These are phyloP conservation scores for Bradysia coprophila DNA, from an alignment of 1,140 invertebrate species.

Conservation along the genomic window DNA sequence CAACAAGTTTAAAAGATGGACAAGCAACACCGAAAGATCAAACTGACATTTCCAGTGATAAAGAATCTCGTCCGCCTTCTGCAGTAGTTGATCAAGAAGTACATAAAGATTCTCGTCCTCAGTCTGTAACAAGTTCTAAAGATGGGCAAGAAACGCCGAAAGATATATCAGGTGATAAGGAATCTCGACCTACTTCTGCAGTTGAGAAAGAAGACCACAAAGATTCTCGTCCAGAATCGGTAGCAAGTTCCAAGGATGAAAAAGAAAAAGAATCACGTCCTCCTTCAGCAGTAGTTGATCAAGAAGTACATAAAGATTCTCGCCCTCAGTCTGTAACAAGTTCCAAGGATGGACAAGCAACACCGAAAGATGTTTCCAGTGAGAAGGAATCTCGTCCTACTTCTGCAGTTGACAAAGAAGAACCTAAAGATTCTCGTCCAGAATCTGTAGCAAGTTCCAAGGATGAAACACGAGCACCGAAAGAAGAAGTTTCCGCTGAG, in stretches of 20 bases:
- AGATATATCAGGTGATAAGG: neutral
- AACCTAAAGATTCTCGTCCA: too few relatives aligned
- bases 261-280: constrained; percentile 6
- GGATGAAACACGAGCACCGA: neutral
- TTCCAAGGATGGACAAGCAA: neutral
- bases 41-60: too few relatives aligned
- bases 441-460: neutral
- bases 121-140: too few relatives aligned
- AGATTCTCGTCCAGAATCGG: too few relatives aligned
- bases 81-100: neutral
- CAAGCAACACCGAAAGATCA: neutral
- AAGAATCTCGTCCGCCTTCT: constrained; percentile 5
- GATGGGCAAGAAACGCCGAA: too few relatives aligned
- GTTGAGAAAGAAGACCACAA: too few relatives aligned
- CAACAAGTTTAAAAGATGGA: neutral
- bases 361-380: constrained; percentile 1
- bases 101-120: neutral
- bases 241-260: too few relatives aligned
- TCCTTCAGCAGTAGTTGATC: constrained; percentile 5
- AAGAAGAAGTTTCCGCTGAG: too few relatives aligned
- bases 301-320: neutral
- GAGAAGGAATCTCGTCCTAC: neutral
- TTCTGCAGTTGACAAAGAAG: too few relatives aligned
- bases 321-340: constrained; percentile 8
- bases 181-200: too few relatives aligned